These are phyloP conservation scores for Torymus tubicola DNA, from an alignment of 2,888 invertebrate genomes.

Conservation along the genomic window DNA sequence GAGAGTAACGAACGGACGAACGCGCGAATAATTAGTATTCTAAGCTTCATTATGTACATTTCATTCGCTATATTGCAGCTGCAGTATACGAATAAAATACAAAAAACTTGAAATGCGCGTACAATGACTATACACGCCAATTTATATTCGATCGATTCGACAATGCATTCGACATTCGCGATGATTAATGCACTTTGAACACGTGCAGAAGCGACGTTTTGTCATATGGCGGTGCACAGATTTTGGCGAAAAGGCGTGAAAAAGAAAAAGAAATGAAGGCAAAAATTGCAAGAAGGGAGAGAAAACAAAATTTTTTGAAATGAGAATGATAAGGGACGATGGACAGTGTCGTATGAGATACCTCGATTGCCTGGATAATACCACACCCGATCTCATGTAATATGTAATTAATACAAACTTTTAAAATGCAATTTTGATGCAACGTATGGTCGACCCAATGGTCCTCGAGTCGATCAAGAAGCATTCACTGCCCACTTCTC, in stretches of 20 bases:
- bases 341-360: slow-evolving; percentile 51
- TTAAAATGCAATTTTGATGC: slow-evolving; percentile 53
- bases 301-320: background rate
- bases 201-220: slow-evolving; percentile 24
- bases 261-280: slow-evolving; percentile 14
- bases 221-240: background rate
- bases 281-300: background rate
- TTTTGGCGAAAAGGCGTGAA: slow-evolving; percentile 13
- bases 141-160: slow-evolving; percentile 55
- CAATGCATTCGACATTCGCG: slow-evolving; percentile 31
- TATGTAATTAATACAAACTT: slow-evolving; percentile 54
- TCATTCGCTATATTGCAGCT: no score
- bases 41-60: no score
- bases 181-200: slow-evolving; percentile 40
- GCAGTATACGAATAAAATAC: no score
- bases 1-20: slow-evolving; percentile 3
- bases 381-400: slow-evolving; percentile 59
- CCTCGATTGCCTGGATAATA: slow-evolving; percentile 58
- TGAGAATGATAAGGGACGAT: background rate
- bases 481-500: slow-evolving; percentile 57
- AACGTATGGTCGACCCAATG: slow-evolving; percentile 58
- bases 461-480: slow-evolving; percentile 55
- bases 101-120: slow-evolving; percentile 21
- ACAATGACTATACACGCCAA: slow-evolving; percentile 22
- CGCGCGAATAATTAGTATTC: slow-evolving; percentile 42